Conservation (phyloP, 2,113 vertebrate species). For the Hypocryptadius cinnamomeus region DNA sequence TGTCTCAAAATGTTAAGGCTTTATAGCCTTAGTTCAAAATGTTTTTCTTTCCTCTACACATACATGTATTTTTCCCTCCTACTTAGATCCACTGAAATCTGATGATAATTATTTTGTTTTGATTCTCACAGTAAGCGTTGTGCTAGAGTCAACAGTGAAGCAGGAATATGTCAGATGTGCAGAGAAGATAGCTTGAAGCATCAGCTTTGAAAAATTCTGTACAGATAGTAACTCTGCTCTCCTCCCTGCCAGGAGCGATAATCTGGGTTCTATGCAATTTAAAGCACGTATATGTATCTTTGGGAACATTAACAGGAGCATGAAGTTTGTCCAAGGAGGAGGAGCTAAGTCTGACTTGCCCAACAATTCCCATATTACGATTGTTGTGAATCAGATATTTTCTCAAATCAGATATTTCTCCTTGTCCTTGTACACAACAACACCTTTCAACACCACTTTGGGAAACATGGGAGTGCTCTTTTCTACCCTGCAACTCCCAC, state of each 20-base stretch:
- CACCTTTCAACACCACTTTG: background rate
- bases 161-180: conserved; percentile 7
- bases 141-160: background rate
- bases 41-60: background rate
- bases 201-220: conserved; percentile 6
- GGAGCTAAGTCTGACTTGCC: background rate
- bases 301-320: background rate
- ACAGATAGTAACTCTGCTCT: background rate
- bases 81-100: background rate
- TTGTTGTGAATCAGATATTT: background rate
- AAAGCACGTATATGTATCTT: background rate
- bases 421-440: background rate
- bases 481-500: background rate
- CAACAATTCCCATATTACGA: background rate
- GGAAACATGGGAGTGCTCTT: background rate
- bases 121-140: background rate
- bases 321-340: background rate
- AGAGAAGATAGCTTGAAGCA: conserved; percentile 20
- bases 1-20: background rate
- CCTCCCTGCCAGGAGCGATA: background rate
- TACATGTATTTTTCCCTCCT: background rate
- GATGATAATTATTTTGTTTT: conserved; percentile 1
- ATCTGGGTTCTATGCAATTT: background rate
- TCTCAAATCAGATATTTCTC: background rate
- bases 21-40: background rate